Evolutionary conservation across 1,140 invertebrate genomes (phyloP).

Genomic region (Scaptomyza graminum): DNA sequence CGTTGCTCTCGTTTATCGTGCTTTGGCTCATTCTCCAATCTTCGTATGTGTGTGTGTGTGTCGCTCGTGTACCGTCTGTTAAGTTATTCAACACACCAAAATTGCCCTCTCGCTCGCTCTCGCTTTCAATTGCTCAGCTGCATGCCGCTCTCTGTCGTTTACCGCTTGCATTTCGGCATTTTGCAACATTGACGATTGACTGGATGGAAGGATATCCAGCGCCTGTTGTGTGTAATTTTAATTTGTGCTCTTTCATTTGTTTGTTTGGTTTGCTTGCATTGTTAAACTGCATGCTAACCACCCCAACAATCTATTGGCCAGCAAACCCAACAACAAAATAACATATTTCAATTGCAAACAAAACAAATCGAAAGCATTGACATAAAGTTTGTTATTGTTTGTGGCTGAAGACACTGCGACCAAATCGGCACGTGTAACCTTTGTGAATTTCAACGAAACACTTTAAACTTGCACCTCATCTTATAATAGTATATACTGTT

Average conservation of each 20-base stretch:
- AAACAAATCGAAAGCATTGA: background rate
- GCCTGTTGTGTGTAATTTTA: too few species aligned
- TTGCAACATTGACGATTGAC: too few species aligned
- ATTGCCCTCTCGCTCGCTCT: slow-evolving; percentile 28
- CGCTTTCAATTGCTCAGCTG: slow-evolving; percentile 29
- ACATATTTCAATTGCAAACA: background rate
- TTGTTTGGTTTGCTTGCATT: background rate
- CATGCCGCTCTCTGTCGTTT: slow-evolving; percentile 44
- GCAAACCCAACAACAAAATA: background rate
- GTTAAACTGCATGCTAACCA: slow-evolving; percentile 3
- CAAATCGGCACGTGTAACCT: background rate
- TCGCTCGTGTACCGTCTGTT: slow-evolving; percentile 35
- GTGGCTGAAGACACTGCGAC: slow-evolving; percentile 5
- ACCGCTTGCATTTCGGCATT: slow-evolving; percentile 47
- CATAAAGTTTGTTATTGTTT: slow-evolving; percentile 8
- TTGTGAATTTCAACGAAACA: background rate
- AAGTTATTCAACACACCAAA: slow-evolving; percentile 45
- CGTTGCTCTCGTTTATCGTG: slow-evolving; percentile 46
- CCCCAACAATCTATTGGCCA: too few species aligned
- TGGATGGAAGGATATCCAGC: background rate
- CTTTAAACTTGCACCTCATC: too few species aligned
- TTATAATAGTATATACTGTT: too few species aligned
- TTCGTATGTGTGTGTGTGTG: slow-evolving; percentile 47
- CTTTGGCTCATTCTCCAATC: slow-evolving; percentile 52
- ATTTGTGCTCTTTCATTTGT: background rate